Evolutionary conservation across 2,797 vertebrate species (phyloP).

Genomic region (Siniperca scherzeri): DNA sequence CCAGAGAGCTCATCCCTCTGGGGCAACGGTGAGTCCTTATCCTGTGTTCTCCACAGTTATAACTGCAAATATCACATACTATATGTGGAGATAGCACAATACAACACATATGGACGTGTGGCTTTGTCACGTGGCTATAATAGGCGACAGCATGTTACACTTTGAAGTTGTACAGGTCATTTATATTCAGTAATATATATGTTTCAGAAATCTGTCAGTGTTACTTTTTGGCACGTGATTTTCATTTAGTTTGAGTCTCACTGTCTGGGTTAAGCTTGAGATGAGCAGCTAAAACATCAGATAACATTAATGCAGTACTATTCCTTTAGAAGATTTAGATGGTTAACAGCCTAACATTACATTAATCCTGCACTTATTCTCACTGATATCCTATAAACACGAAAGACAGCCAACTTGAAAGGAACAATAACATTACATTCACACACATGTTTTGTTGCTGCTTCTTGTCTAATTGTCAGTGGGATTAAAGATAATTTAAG

Average conservation of each 20-base stretch:
- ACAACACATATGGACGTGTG: slow-evolving; percentile 60
- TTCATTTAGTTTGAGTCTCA: slow-evolving; percentile 30
- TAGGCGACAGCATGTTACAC: slow-evolving; percentile 46
- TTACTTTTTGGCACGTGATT: slow-evolving; percentile 37
- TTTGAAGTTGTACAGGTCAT: slow-evolving; percentile 71
- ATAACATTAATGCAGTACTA: not conserved
- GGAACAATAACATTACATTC: not conserved
- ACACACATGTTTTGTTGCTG: slow-evolving; percentile 3
- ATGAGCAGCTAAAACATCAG: not conserved
- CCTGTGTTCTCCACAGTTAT: slow-evolving; percentile 34
- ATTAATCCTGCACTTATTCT: slow-evolving; percentile 1
- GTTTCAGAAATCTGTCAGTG: slow-evolving; percentile 37
- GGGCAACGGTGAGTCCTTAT: slow-evolving; percentile 34
- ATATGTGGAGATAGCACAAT: slow-evolving; percentile 44
- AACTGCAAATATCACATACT: slow-evolving; percentile 34
- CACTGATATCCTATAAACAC: not conserved
- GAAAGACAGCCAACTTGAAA: not conserved
- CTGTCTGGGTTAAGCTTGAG: not conserved
- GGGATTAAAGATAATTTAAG: not conserved
- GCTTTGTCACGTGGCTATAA: slow-evolving; percentile 63
- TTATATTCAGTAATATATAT: slow-evolving; percentile 41
- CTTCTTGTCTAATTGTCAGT: not conserved
- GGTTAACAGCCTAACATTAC: not conserved
- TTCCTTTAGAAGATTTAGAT: not conserved
- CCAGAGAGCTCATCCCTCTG: slow-evolving; percentile 59